Evolutionary conservation across 2,888 invertebrate species (phyloP).

Genomic region (Abrostola triplasia): DNA sequence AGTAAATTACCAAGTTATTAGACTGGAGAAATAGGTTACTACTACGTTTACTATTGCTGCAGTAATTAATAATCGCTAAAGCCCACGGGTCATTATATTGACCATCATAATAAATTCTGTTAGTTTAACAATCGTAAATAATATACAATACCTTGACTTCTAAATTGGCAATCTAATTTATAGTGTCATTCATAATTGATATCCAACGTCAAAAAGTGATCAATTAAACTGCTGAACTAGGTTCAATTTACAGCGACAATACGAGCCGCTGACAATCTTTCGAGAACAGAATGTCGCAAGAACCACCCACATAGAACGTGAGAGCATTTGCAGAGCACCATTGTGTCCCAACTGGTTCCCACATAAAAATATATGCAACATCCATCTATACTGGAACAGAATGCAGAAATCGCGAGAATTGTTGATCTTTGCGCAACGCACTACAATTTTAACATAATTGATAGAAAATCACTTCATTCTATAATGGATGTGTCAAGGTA

Average conservation of each 20-base stretch:
- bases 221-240: conserved; percentile 59
- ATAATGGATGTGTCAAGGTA: conserved; percentile 41
- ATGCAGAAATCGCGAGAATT: conserved; percentile 72
- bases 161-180: conserved; percentile 36
- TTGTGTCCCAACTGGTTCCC: conserved; percentile 81
- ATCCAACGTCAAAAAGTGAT: conserved; percentile 58
- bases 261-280: conserved; percentile 62
- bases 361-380: conserved; percentile 79
- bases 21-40: conserved; percentile 16
- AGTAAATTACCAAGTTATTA: conserved; percentile 6
- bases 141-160: conserved; percentile 21
- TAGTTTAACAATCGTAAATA: conserved; percentile 16
- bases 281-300: conserved; percentile 78
- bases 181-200: conserved; percentile 53
- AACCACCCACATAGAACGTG: conserved; percentile 80
- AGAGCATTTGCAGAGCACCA: conserved; percentile 65
- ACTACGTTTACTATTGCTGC: conserved; percentile 2
- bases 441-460: conserved; percentile 52
- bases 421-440: conserved; percentile 62
- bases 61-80: not conserved
- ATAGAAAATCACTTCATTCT: conserved; percentile 44
- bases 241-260: conserved; percentile 59
- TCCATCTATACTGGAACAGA: conserved; percentile 71
- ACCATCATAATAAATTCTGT: conserved; percentile 13
- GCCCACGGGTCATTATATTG: not conserved